Base-by-base conservation (phyloP, 1,140 invertebrate genomes). In the Melipona quadrifasciata region DNA sequence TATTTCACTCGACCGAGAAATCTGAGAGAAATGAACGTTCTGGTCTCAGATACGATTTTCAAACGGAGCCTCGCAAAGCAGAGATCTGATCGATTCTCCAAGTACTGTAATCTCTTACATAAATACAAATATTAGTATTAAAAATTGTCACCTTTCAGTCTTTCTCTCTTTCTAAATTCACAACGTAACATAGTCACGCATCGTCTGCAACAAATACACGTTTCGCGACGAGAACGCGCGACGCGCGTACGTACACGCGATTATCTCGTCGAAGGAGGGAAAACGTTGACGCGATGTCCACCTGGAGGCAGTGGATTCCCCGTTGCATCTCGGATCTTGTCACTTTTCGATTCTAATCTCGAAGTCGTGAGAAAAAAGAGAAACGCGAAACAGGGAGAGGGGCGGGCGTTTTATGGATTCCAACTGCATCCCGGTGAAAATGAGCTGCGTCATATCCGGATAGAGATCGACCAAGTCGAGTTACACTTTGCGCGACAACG, bases 401-500 rank as follows among this genome's bases (percentile, higher is more conserved):
- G 27, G 39, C 31, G 34, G n/a, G 67, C 84, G 82, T 85, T 90
- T 86, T 85, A 89, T 84, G 85, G 84, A 90, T 87, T 87, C 55
- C 68, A 67, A 84, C 73, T 89, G 86, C 87, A 90, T 88, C 88
- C 81, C 84, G 77, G 81, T 73, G 85, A 83, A 84, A 90, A 90
- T 77, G 65, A 85, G 82, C 82, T 76, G 80, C 81, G 88, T 90
- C 88, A 89, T 71, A 86, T 90, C 88, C 89, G 87, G 88, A 85
- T 80, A 24, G 80, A 71, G 80, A 71, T 67, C 70, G 70, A 67
- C 67, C 5, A 75, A 67, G 81, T 53, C 19, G 74, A 72, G 31
- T 86, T 84, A 74, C 81, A 72, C 68, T 51, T 86, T 55, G 76
- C 61, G 19, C 55, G 65, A 79, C 68, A 75, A 79, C 61, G 82